Evolutionary conservation across 1,140 invertebrate genomes (phyloP), one percentile per base, ranked within the genome.

Genomic region (Colletes gigas): DNA sequence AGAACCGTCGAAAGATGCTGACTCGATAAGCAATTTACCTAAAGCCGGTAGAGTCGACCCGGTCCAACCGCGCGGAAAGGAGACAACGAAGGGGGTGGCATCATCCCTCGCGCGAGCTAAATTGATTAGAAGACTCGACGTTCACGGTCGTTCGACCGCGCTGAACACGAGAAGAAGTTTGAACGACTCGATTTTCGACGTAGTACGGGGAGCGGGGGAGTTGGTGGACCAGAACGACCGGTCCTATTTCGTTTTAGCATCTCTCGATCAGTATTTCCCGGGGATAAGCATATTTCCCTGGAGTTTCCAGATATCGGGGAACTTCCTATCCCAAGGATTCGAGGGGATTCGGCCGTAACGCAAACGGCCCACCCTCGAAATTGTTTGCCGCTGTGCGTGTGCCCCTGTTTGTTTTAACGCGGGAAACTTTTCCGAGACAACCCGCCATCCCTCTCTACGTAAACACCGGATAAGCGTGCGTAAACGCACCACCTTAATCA

Each of bases 241-340:
- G 55, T 8, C 70, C 76, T 78, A 80, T 82, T 79, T 88, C 65
- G 82, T 68, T 62, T 62, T 50, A 74, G 63, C 81, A 55, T 86
- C 77, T 72, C 69, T 60, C 77, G 81, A 86, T 86, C 85, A 81
- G 71, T 83, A 76, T 88, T 87, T 85, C 69, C 59, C 72, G 30
- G 63, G 78, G 85, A 88, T 89, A 89, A 89, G 88, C 88, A 89
- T 89, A 88, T 89, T 89, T 88, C 85, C 83, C 81, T 74, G 55
- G 81, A 87, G 87, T 88, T 89, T 85, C 81, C 78, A 89, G 85
- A 88, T 87, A 88, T 88, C 78, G 81, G 47, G 57, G 65, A 85
- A 85, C 83, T 87, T 88, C 72, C 88, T 84, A 83, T 79, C 80
- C 47, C 65, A 50, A 52, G 79, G 83, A 88, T 89, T 88, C 69